Conservation (phyloP, 2,113 vertebrate genomes). For the Serilophus lunatus region DNA sequence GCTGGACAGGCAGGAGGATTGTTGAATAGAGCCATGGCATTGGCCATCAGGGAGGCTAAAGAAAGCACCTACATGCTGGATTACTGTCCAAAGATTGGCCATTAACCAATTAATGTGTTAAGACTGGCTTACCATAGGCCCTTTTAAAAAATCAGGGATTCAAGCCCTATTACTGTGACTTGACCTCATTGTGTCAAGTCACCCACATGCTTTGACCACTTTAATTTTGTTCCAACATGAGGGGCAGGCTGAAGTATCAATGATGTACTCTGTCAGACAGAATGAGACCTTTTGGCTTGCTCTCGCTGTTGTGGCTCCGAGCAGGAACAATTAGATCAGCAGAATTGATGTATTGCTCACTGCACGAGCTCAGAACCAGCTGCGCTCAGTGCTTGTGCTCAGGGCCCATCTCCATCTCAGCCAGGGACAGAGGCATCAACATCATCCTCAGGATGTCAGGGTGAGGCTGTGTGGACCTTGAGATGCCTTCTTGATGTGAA, state of each 20-base stretch:
- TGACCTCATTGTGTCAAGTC: conserved; percentile 66
- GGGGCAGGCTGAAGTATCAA: conserved; percentile 38
- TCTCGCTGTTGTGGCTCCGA: conserved; percentile 15
- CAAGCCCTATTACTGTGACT: background rate
- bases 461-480: background rate
- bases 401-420: background rate
- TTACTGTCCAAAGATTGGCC: background rate
- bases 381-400: background rate
- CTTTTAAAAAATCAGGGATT: background rate
- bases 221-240: conserved; percentile 42
- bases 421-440: background rate
- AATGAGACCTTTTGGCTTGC: conserved; percentile 27
- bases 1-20: background rate
- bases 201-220: conserved; percentile 22
- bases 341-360: background rate
- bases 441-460: background rate
- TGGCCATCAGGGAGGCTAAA: background rate
- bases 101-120: background rate
- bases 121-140: background rate
- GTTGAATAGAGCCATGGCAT: background rate
- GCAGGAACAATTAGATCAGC: conserved; percentile 50
- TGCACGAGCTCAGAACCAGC: background rate
- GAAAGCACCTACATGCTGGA: background rate
- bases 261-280: conserved; percentile 47
- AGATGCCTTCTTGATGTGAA: background rate